These are phyloP conservation scores for Phyllotis vaccarum DNA, from an alignment of 2,797 vertebrate genomes.

Conservation along the genomic window DNA sequence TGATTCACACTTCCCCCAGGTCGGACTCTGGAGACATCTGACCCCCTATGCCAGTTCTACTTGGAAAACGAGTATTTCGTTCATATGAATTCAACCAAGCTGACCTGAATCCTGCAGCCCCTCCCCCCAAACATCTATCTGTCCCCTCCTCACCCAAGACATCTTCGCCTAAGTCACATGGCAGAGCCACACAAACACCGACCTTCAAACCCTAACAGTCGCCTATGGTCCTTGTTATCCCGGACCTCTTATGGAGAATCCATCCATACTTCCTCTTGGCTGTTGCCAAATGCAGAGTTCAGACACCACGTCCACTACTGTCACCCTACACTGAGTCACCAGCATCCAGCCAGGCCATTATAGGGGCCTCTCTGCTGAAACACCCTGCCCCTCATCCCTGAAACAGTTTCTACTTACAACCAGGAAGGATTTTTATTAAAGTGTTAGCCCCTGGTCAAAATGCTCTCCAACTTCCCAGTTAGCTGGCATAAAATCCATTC, in stretches of 20 bases:
- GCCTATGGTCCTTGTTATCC: background rate
- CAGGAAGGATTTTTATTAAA: background rate
- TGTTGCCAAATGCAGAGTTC: background rate
- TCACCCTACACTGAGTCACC: background rate
- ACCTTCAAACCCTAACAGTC: rapidly evolving
- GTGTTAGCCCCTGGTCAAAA: background rate
- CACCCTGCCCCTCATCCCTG: background rate
- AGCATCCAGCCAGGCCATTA: background rate
- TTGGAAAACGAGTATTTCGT: background rate
- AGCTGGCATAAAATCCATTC: background rate
- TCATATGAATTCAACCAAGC: background rate
- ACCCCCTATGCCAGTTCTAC: background rate
- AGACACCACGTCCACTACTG: rapidly evolving
- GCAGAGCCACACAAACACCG: background rate
- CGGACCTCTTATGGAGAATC: background rate
- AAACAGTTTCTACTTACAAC: background rate
- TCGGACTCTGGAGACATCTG: background rate
- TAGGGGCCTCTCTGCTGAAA: background rate
- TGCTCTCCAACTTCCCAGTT: background rate
- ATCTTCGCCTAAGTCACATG: background rate
- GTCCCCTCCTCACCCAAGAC: background rate
- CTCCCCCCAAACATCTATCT: background rate
- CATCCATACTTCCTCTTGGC: background rate
- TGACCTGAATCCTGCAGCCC: background rate
- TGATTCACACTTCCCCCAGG: rapidly evolving